A percentile compares a stretch with the other conserved stretches of the same genome.
phyloP scores from a whole-genome alignment of 2,113 vertebrate species.

The Pangasianodon hypophthalmus region DNA sequence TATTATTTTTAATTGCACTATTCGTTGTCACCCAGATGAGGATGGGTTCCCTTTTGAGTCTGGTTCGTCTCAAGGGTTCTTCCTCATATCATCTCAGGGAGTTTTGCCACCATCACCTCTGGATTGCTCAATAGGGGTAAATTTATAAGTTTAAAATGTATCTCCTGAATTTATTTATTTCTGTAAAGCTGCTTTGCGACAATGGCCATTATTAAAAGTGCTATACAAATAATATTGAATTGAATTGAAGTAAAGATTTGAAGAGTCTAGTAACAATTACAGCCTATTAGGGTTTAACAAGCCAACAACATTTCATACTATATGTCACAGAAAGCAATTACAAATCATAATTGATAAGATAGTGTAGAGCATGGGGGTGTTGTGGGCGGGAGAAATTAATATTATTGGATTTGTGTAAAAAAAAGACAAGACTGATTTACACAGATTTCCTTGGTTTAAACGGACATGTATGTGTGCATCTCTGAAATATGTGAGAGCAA shows the following conservation, averaged over 20 bases:
- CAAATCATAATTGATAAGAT: background rate
- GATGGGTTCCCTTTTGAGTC: too few species aligned
- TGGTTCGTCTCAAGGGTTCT: too few species aligned
- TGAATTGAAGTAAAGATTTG: background rate
- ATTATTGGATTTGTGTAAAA: background rate
- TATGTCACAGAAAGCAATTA: background rate
- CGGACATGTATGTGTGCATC: background rate
- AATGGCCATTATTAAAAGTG: too few species aligned
- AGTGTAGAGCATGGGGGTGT: background rate
- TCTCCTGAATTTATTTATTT: too few species aligned
- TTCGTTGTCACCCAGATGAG: too few species aligned
- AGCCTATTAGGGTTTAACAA: slow-evolving; percentile 19
- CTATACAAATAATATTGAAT: too few species aligned
- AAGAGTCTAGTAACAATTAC: slow-evolving; percentile 27
- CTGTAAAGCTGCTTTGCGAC: too few species aligned
- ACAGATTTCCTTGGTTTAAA: background rate
- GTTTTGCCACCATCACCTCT: too few species aligned
- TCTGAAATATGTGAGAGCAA: background rate
- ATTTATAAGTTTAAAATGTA: too few species aligned
- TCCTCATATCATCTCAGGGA: too few species aligned
- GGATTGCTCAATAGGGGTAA: too few species aligned
- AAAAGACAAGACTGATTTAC: background rate
- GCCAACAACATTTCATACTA: background rate
- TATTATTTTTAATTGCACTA: too few species aligned
- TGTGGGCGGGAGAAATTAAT: background rate